Evolutionary conservation across 2,113 vertebrate genomes (phyloP), one percentile per base, ranked within the genome.

Genomic region (Agelaius tricolor): DNA sequence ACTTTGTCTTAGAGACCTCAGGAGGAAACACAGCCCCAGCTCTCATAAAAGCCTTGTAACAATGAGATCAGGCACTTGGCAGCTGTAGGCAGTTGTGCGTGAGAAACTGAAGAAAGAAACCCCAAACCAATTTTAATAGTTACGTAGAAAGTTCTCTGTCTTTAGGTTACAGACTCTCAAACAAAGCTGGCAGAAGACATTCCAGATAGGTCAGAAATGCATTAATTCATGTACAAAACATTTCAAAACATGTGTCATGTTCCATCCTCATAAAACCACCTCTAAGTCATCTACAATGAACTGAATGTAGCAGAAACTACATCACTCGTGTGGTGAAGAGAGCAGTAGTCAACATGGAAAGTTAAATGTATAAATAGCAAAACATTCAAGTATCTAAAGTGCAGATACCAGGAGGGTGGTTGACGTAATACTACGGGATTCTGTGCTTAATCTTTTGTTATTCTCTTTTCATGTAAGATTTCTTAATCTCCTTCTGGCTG

Each of bases 41-140:
- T 76, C 75, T 73, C 46, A 28, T 31, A 73, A 75, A 49, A 85
- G 35, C 44, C 31, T 58, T 49, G 54, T 0, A 11, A 79, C n/a
- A 51, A 49, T 4, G 52, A 91, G 77, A 87, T 84, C 69, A 94
- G 96, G 94, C 95, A 91, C 94, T 95, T 95, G 77, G 89, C 91
- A 94, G 86, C 43, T 4, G 2, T 6, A 74, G 68, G 59, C 59
- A 87, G 73, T 37, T 8, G 7, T 67, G 74, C 15, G 4, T 3
- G 2, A 92, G 39, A 74, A 84, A 71, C n/a, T 20, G 44, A 78
- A 81, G 55, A 31, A 28, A 58, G 55, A 86, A 63, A 63, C 43
- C 27, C 52, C 0, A 89, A 89, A 0, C 23, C 46, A 47, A 9
- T 28, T 23, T 69, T 26, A 46, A 41, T 2, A 73, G 47, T 51